phyloP scores from a whole-genome alignment of 1,140 invertebrate species.

The Anagrus nilaparvatae region DNA sequence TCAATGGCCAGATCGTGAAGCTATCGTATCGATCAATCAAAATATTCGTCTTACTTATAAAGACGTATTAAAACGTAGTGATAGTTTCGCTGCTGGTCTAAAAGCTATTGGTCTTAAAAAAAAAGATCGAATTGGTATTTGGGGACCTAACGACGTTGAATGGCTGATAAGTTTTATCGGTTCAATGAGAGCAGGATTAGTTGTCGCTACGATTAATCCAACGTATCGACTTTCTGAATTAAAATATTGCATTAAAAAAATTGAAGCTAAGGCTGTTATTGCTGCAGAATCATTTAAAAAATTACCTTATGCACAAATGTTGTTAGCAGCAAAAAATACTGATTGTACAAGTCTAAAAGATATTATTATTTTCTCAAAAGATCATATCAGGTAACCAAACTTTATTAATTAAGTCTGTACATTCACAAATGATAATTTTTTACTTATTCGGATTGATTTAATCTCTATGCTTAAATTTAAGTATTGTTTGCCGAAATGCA shows the following conservation, averaged over 20 bases:
- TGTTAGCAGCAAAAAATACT: conserved; percentile 38
- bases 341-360: conserved; percentile 39
- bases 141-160: conserved; percentile 72
- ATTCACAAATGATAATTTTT: too few species aligned
- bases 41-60: conserved; percentile 46
- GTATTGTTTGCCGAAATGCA: too few species aligned
- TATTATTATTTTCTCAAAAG: conserved; percentile 44
- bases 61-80: conserved; percentile 53
- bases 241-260: conserved; percentile 70
- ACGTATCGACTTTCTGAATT: conserved; percentile 68
- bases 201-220: conserved; percentile 80
- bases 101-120: conserved; percentile 61
- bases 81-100: conserved; percentile 73
- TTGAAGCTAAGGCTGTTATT: conserved; percentile 61
- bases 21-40: conserved; percentile 52
- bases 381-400: conserved; percentile 43
- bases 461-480: too few species aligned
- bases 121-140: conserved; percentile 80
- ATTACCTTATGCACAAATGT: conserved; percentile 62
- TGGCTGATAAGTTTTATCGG: conserved; percentile 76
- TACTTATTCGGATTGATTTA: too few species aligned
- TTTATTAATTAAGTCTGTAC: too few species aligned
- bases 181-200: conserved; percentile 68
- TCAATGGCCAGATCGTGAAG: conserved; percentile 47
- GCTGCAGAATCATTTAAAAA: conserved; percentile 53